Evolutionary conservation across 2,888 invertebrate species (phyloP), one percentile per base, ranked within the genome.

Genomic region (Caenorhabditis sulstoni): DNA sequence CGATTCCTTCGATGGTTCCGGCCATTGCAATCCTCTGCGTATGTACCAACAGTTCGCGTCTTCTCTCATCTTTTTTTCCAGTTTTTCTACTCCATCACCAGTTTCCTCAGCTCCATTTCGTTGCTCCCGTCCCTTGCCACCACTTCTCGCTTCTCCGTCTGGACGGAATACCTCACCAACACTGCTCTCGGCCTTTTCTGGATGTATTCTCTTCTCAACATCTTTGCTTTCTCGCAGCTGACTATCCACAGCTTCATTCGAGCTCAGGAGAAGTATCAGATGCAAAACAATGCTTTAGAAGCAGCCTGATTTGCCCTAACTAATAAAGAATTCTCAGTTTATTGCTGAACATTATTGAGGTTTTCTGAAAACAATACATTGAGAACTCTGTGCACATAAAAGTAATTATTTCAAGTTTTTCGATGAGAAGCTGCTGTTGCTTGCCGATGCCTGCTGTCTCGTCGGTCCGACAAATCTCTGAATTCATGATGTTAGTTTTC

Each of bases 191-290:
- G 67, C 16, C 12, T 79, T 3, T 73, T 67, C 18, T 79, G 79
- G 79, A 73, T 79, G 67, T 67, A 41, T 41, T 53, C 67, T 3
- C 16, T 73, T 0, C 47, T 79, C 9, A 79, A 73, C 45, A 64
- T 79, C 23, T 20, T 12, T 8, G 29, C 41, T 0, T 79, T 73
- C 20, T 50, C 62, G 0, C 44, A 53, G 22, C 44, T 79, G 1
- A 67, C 50, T 0, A 14, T 3, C 1, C 35, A 49, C 41, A 50
- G 58, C 3, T 52, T 52, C 14, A 53, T 73, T 22, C 45, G 79
- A 39, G 73, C 66, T 7, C n/a, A 65, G 37, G 77, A 77, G 39
- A 65, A 57, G 18, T 50, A 49, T 44, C n/a, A 55, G 12, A 71
- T 62, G 37, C 29, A 18, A n/a, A 1, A 16, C 1, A 29, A 4